Conservation (phyloP, 64 coral and sea anemone genomes). For the Exaiptasia diaphana region DNA sequence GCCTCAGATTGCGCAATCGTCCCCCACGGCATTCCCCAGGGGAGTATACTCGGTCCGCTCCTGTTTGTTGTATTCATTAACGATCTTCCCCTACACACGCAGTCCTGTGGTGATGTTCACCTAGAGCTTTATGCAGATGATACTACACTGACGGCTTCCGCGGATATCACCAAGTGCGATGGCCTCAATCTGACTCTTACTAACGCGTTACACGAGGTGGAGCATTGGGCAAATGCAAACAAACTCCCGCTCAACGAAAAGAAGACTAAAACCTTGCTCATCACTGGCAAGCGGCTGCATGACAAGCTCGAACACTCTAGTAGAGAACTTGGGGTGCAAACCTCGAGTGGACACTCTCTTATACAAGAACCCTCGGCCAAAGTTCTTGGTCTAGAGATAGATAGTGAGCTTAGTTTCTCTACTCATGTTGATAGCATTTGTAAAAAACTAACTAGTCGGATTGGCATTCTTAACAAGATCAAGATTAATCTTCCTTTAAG, state of each 20-base stretch:
- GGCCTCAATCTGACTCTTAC: not conserved
- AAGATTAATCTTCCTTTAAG: conserved; percentile 12
- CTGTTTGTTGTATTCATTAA: not conserved
- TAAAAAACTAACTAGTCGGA: conserved; percentile 9
- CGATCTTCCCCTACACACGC: not conserved
- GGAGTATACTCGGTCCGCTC: not conserved
- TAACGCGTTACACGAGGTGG: not conserved
- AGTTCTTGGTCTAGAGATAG: conserved; percentile 8
- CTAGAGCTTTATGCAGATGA: conserved; percentile 10
- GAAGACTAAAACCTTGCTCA: not conserved
- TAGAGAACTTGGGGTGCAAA: not conserved
- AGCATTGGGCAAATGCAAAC: conserved; percentile 1
- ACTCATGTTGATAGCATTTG: conserved; percentile 9
- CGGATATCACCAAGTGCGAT: not conserved
- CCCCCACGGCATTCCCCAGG: not conserved
- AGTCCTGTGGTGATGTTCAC: not conserved
- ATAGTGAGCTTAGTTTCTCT: conserved; percentile 19
- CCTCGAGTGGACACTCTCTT: not conserved
- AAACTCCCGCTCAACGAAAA: conserved; percentile 9
- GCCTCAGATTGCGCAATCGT: not conserved
- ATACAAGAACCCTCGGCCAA: not conserved
- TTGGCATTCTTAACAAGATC: conserved; percentile 27
- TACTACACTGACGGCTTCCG: not conserved
- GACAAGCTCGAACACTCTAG: not conserved
- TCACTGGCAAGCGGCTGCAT: not conserved